Evolutionary conservation across 2,888 invertebrate genomes (phyloP).

Genomic region (Escarpia spicata): DNA sequence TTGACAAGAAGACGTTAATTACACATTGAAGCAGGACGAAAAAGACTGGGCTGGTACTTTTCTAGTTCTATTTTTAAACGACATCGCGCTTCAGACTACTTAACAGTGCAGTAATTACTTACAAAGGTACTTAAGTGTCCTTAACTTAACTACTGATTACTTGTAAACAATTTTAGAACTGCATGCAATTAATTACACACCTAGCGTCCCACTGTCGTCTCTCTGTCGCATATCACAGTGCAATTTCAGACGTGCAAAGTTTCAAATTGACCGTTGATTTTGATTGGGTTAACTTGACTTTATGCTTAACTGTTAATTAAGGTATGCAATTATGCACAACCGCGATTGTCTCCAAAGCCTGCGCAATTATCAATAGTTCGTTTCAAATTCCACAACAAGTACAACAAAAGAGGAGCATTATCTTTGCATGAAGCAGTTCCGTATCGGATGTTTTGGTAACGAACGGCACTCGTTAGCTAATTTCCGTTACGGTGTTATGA

Average conservation of each 20-base stretch:
- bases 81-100: background rate
- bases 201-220: background rate
- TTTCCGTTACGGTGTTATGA: background rate
- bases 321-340: background rate
- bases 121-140: background rate
- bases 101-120: background rate
- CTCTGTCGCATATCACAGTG: background rate
- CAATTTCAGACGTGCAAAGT: background rate
- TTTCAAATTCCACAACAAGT: background rate
- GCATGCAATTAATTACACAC: background rate
- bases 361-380: background rate
- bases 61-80: background rate
- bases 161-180: background rate
- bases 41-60: background rate
- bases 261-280: background rate
- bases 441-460: slow-evolving; percentile 1
- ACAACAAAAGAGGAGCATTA: background rate
- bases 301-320: background rate
- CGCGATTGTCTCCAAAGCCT: background rate
- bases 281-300: background rate
- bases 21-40: background rate
- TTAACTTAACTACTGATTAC: background rate
- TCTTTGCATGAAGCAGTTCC: background rate
- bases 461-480: background rate
- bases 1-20: background rate